These are phyloP conservation scores for Lycocerus yunnanus DNA, from an alignment of 2,888 invertebrate genomes.

Conservation along the genomic window DNA sequence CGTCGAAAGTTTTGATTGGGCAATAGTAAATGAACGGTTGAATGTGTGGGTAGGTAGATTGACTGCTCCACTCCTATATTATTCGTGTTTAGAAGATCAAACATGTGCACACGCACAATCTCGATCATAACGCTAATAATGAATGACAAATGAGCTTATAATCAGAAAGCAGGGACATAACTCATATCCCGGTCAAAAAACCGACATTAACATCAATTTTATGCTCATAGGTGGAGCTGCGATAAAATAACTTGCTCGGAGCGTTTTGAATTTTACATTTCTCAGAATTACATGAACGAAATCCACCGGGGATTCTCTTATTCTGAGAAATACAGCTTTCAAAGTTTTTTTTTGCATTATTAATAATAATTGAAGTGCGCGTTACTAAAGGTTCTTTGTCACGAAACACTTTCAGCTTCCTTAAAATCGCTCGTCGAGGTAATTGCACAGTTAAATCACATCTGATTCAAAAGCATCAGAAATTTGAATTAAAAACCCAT, in stretches of 20 bases:
- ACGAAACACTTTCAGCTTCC: background rate
- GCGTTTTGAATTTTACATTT: background rate
- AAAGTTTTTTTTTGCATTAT: background rate
- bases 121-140: background rate
- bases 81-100: background rate
- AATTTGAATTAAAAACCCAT: background rate
- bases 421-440: too few species aligned
- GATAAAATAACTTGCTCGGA: background rate
- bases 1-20: background rate
- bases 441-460: background rate
- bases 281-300: background rate
- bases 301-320: background rate
- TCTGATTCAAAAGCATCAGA: background rate
- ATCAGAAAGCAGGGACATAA: background rate
- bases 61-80: background rate
- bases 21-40: background rate
- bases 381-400: background rate
- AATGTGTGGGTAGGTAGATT: background rate
- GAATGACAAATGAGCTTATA: background rate
- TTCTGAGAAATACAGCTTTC: background rate
- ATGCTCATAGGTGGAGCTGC: too few species aligned
- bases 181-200: background rate
- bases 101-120: background rate
- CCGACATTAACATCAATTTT: background rate
- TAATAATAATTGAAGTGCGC: background rate